A percentile compares a stretch with the other conserved stretches of the same genome.
Evolutionary conservation across 2,113 vertebrate species (phyloP).

Genomic region (Tetrao urogallus): DNA sequence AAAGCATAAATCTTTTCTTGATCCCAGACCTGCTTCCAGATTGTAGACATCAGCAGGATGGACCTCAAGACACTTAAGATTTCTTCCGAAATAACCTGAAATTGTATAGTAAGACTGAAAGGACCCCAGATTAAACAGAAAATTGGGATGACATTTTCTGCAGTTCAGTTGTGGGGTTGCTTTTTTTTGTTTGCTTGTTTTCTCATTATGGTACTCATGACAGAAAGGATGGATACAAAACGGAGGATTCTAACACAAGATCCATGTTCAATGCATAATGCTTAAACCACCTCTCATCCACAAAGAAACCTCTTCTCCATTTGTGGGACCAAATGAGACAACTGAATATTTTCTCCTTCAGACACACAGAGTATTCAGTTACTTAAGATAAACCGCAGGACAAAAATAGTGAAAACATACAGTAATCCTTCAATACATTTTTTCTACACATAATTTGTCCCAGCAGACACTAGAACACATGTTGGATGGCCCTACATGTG

Average conservation of each 20-base stretch:
- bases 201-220: neutral
- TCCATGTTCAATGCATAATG: neutral
- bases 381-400: neutral
- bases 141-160: neutral
- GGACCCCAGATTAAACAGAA: neutral
- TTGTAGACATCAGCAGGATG: neutral
- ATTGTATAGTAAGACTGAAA: neutral
- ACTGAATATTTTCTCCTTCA: neutral
- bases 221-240: neutral
- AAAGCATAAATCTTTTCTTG: neutral
- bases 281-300: neutral
- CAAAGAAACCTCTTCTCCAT: neutral
- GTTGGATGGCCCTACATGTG: neutral
- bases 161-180: neutral
- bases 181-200: neutral
- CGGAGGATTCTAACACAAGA: neutral
- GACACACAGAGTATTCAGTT: neutral
- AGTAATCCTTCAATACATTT: neutral
- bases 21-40: neutral
- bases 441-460: neutral
- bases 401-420: neutral
- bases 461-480: neutral
- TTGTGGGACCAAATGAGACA: neutral
- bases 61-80: neutral
- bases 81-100: neutral